phyloP scores from a whole-genome alignment of 2,888 invertebrate genomes.

The Apocheima hispidaria region DNA sequence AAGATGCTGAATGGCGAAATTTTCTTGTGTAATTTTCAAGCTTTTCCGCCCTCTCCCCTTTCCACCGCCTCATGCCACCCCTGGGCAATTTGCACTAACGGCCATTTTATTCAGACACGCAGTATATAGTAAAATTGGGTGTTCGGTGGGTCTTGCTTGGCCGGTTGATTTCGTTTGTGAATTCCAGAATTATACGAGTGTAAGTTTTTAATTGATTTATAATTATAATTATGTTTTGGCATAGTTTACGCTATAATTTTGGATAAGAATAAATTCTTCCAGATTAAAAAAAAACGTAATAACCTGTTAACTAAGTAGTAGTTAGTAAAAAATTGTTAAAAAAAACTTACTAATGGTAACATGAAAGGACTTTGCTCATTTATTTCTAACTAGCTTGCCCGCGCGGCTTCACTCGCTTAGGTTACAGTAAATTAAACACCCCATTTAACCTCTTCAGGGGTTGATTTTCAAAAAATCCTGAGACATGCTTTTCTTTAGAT shows the following conservation, averaged over 20 bases:
- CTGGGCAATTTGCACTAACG: constrained; percentile 44
- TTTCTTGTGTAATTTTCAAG: constrained; percentile 86
- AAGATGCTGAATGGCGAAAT: constrained; percentile 85
- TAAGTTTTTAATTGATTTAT: constrained; percentile 50
- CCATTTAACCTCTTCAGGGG: no score
- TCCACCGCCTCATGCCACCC: constrained; percentile 34
- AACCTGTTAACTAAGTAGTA: no score
- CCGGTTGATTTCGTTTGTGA: constrained; percentile 41
- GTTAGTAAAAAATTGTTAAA: no score
- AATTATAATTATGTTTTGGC: constrained; percentile 24
- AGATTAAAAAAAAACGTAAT: no score
- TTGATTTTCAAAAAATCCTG: no score
- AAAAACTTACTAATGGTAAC: no score
- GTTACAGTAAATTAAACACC: no score
- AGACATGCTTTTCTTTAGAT: no score
- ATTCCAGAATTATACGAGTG: constrained; percentile 44
- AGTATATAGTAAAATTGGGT: constrained; percentile 33
- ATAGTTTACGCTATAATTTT: constrained; percentile 5
- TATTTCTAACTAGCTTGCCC: no score
- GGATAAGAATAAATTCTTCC: background rate
- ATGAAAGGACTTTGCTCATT: no score
- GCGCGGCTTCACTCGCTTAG: no score
- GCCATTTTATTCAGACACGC: constrained; percentile 40
- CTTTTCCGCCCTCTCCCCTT: constrained; percentile 68
- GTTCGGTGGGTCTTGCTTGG: constrained; percentile 35